These are phyloP conservation scores for Ruditapes philippinarum DNA, from an alignment of 1,140 invertebrate species.

Conservation along the genomic window DNA sequence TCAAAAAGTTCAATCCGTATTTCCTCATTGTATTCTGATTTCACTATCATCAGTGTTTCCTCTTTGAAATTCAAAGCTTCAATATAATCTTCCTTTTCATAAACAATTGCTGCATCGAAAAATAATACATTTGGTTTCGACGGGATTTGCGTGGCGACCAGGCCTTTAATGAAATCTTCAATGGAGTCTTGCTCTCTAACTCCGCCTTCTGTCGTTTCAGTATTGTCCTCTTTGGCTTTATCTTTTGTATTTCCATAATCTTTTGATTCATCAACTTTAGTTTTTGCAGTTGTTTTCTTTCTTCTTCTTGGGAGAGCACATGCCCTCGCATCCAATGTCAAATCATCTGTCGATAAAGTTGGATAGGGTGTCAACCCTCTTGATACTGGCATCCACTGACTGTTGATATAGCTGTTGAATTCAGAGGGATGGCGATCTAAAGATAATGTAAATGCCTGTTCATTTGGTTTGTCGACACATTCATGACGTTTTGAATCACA, in stretches of 20 bases:
- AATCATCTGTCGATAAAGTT: neutral
- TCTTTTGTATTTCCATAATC: too few relatives aligned
- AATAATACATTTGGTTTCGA: neutral
- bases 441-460: too few relatives aligned
- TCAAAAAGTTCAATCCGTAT: conserved; percentile 50
- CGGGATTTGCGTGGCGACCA: neutral
- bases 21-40: neutral
- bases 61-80: neutral
- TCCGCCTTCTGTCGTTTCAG: neutral
- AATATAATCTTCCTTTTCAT: conserved; percentile 37
- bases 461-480: too few relatives aligned
- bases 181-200: neutral
- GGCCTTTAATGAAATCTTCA: neutral
- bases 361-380: too few relatives aligned
- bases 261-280: neutral
- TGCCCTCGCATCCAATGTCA: neutral
- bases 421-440: neutral
- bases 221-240: neutral
- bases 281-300: neutral
- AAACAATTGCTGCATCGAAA: conserved; percentile 49
- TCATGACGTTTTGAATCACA: too few relatives aligned
- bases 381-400: too few relatives aligned
- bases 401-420: too few relatives aligned
- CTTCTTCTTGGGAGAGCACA: neutral
- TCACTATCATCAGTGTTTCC: neutral